A percentile compares a stretch with the other conserved stretches of the same genome.
Conservation (phyloP, 2,797 vertebrate species). For the Acanthis flammea region DNA sequence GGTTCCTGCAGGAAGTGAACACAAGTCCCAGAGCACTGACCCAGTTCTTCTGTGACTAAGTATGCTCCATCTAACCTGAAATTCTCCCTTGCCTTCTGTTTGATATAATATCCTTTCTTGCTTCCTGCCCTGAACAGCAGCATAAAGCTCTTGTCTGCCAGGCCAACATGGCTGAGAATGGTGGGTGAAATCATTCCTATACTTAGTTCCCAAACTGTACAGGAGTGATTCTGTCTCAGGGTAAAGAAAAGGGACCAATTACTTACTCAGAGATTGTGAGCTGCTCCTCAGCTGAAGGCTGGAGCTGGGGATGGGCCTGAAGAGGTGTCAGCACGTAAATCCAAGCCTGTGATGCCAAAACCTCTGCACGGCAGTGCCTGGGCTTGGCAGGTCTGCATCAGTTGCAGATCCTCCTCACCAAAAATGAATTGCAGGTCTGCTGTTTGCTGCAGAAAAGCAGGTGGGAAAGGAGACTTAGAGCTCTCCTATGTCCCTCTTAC, state of each 20-base stretch:
- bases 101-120: constrained; percentile 53
- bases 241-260: background rate
- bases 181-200: constrained; percentile 41
- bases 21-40: constrained; percentile 19
- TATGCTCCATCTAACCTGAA: constrained; percentile 24
- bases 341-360: background rate
- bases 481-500: background rate
- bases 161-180: background rate
- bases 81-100: constrained; percentile 52
- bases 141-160: background rate
- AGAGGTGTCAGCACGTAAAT: background rate
- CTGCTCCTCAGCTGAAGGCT: background rate
- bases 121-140: constrained; percentile 20
- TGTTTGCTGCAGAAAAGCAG: background rate
- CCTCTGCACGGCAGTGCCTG: rapidly evolving
- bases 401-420: background rate
- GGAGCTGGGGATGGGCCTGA: background rate
- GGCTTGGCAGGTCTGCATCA: rapidly evolving
- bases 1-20: constrained; percentile 45
- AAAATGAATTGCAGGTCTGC: background rate
- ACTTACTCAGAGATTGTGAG: background rate
- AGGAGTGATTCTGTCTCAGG: rapidly evolving
- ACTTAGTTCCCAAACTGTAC: background rate
- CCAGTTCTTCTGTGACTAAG: constrained; percentile 36
- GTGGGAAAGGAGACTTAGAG: background rate